Base-by-base conservation (phyloP, 1,140 invertebrate species). In the Sesamia nonagrioides region DNA sequence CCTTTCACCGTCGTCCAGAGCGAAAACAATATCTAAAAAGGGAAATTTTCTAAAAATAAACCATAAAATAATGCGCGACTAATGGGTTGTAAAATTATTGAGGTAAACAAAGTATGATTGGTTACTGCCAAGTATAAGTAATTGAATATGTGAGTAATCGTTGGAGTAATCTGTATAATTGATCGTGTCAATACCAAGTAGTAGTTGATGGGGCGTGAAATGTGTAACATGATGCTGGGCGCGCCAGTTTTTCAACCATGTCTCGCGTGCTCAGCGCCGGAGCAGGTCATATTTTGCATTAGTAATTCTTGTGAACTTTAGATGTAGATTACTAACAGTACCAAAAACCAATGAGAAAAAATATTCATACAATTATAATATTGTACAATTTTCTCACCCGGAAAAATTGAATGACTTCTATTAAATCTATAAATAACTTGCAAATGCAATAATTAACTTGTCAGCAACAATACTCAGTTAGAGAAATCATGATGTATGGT, bases 261-360 rank as follows among this genome's bases (percentile, higher is more conserved):
- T n/a, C 35, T 78, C 37, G 54, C 77, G 54, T 78, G 66, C 56
- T 48, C 52, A 11, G 54, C 54, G 52, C 58, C 50, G 45, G 42
- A 63, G 37, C 58, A 63, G 73, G 33, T 76, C 42, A 76, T 63
- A 40, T 50, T 76, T 50, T 61, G 58, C 40, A 63, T 76, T 50
- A 27, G 33, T 63, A 50, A 63, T 63, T 52, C 33, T 61, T 84
- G 76, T 84, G 80, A 82, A 74, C 72, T 83, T 83, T 86, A 45
- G 27, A 58, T 45, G 42, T 17, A 27, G 52, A 60, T 33, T 42
- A 33, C 42, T 74, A 74, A 42, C 54, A 58, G 54, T 63, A 75
- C 17, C 21, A 27, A 58, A 35, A 50, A 37, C n/a, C 21, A 17
- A 52, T 15, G 6, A 71, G n/a, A 37, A 42, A 73, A 60, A 74